Base-by-base conservation (phyloP, 2,113 vertebrate genomes). In the Lutjanus erythropterus region DNA sequence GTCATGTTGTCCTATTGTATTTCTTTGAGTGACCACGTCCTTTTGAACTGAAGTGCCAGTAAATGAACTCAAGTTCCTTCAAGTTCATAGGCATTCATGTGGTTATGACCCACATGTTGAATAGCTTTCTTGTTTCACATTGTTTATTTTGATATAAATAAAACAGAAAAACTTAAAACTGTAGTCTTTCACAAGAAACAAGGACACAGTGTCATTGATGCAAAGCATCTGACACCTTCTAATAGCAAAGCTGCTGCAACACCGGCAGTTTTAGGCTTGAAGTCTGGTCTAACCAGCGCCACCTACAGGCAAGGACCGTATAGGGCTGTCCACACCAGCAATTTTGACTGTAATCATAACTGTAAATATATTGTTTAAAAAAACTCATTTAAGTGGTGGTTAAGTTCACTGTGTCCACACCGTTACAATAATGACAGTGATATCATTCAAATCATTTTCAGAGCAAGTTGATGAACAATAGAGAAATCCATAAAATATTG, bases 191-290 rank as follows among this genome's bases (percentile, higher is more conserved):
- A 29, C 12, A 64, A 33, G 6, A 59, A 71, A 37, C 31, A 49
- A 25, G 16, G 70, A 15, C 29, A 35, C 0, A 1, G n/a, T 56
- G 31, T 65, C n/a, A 71, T 49, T 55, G 29, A 66, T 66, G 46
- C 41, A 21, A 61, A 77, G 5, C 39, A 35, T 19, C 14, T 49
- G 46, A 76, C 23, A 53, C 14, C 31, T 56, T 69, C 58, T 29
- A 49, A 58, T 12, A 35, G 11, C 0, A n/a, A 39, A 75, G 55
- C 66, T 67, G 55, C 66, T 67, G 31, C 61, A 61, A 9, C 23
- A 39, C 18, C 21, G 19, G 11, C 35, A 53, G 23, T 31, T 55
- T 44, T 39, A 58, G 25, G n/a, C 23, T 53, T 16, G n/a, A 64
- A 33, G 33, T 58, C 7, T 25, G 25, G 21, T 41, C 7, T 47